Conservation (phyloP, 2,113 vertebrate species). For the Aspiorhynchus laticeps region DNA sequence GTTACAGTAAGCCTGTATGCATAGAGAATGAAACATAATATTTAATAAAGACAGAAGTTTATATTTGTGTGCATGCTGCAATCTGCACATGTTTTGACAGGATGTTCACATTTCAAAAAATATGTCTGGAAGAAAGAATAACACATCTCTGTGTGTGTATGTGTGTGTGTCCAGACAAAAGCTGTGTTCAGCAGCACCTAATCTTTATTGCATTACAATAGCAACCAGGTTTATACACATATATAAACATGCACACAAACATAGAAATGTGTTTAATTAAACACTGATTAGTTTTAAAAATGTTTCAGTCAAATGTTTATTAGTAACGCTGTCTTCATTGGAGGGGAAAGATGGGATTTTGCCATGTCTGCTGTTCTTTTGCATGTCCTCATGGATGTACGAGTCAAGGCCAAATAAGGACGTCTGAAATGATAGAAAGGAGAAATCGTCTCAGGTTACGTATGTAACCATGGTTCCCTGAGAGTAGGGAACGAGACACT, state of each 20-base stretch:
- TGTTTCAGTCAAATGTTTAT: background rate
- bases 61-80: conserved; percentile 42
- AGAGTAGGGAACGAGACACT: too few relatives aligned
- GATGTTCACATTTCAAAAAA: conserved; percentile 50
- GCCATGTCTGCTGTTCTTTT: background rate
- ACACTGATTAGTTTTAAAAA: background rate
- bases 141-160: conserved; percentile 13
- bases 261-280: background rate
- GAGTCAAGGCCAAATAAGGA: background rate
- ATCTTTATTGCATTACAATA: background rate
- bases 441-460: too few relatives aligned
- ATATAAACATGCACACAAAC: conserved; percentile 18
- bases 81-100: conserved; percentile 55
- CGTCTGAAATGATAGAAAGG: background rate
- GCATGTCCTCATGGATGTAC: background rate
- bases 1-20: conserved; percentile 30
- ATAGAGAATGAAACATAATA: conserved; percentile 40
- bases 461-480: too few relatives aligned
- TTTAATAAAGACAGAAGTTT: conserved; percentile 50
- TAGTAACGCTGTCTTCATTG: background rate
- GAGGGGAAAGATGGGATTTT: background rate
- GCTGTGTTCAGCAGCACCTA: conserved; percentile 14
- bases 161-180: conserved; percentile 12
- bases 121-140: conserved; percentile 38
- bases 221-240: conserved; percentile 3